Percentiles rank a stretch among this genome's conserved stretches.
phyloP scores from a whole-genome alignment of 2,113 vertebrate genomes.

The Cromileptes altivelis region DNA sequence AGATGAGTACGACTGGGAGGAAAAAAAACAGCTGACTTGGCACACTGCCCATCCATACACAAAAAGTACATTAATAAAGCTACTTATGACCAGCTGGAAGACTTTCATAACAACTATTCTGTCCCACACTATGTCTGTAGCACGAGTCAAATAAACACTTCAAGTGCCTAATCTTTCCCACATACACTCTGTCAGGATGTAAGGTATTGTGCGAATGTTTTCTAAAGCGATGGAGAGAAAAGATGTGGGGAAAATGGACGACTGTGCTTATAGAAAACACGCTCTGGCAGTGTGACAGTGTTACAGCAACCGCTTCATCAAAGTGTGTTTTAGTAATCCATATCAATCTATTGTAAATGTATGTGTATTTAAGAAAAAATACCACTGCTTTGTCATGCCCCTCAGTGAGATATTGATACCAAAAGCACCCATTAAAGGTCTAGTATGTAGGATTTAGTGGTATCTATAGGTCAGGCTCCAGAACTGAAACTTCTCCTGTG shows the following conservation, averaged over 20 bases:
- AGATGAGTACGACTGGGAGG: slow-evolving; percentile 34
- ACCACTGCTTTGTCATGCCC: no score
- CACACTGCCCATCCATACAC: slow-evolving; percentile 53
- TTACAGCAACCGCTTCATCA: not conserved
- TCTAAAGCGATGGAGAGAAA: not conserved
- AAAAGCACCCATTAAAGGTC: no score
- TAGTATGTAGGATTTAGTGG: no score
- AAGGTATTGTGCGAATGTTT: slow-evolving; percentile 47
- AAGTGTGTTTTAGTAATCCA: not conserved
- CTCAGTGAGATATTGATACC: no score
- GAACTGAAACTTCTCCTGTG: no score
- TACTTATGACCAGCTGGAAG: slow-evolving; percentile 41
- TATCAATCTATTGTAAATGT: not conserved
- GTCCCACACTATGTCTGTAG: slow-evolving; percentile 3
- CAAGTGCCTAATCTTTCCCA: slow-evolving; percentile 47
- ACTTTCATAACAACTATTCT: slow-evolving; percentile 38
- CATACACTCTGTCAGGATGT: slow-evolving; percentile 41
- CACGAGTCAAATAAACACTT: slow-evolving; percentile 60
- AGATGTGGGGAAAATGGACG: slow-evolving; percentile 16
- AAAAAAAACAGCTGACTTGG: slow-evolving; percentile 62
- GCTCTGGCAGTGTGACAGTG: not conserved
- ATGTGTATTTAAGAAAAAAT: not conserved
- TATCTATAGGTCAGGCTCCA: no score
- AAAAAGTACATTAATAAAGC: slow-evolving; percentile 72
- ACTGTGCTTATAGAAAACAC: slow-evolving; percentile 12